phyloP scores from a whole-genome alignment of 2,888 invertebrate species.

The Callosobruchus maculatus region DNA sequence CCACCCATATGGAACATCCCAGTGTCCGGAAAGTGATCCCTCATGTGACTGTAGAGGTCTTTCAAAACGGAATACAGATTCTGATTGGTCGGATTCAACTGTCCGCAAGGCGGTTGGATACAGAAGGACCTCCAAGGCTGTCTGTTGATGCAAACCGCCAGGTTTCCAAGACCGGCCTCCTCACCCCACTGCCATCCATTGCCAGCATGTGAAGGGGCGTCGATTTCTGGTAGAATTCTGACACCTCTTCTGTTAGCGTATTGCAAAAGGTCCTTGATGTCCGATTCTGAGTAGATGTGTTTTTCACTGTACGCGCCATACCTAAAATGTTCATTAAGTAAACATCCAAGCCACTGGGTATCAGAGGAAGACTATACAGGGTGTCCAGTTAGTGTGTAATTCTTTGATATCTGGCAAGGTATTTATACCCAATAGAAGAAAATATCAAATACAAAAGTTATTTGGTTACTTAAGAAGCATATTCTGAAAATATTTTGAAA shows the following conservation, averaged over 20 bases:
- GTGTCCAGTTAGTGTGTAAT: no score
- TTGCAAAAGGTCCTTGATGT: constrained; percentile 64
- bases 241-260: constrained; percentile 80
- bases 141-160: constrained; percentile 63
- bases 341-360: no score
- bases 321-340: no score
- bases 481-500: no score
- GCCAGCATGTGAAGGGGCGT: constrained; percentile 83
- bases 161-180: constrained; percentile 56
- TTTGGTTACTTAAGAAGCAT: no score
- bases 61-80: constrained; percentile 65
- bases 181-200: constrained; percentile 84
- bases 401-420: no score
- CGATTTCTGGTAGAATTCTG: constrained; percentile 82
- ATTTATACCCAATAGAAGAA: no score
- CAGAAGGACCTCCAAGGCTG: constrained; percentile 71
- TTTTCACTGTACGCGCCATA: constrained; percentile 70
- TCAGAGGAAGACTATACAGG: no score
- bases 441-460: no score
- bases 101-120: constrained; percentile 82
- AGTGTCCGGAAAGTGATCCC: constrained; percentile 56
- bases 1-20: constrained; percentile 78
- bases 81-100: constrained; percentile 74
- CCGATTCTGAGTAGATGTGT: constrained; percentile 65
- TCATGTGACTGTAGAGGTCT: constrained; percentile 66